Evolutionary conservation across 92 coral and sea anemone genomes (phyloP), one percentile per base, ranked within the genome.

Genomic region (Phenganax stokvisi): DNA sequence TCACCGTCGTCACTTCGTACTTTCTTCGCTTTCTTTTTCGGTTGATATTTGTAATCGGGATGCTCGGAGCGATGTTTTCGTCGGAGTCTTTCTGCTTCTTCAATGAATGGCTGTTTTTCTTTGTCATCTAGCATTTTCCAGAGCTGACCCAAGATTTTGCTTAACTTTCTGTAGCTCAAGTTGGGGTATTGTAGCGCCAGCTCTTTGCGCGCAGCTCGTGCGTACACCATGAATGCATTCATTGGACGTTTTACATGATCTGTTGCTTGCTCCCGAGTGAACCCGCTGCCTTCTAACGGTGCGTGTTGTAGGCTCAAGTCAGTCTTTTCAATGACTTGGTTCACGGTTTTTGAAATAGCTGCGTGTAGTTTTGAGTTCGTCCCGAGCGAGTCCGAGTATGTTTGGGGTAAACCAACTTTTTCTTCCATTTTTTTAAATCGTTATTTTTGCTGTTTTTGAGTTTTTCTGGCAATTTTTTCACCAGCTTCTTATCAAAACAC

Each of bases 181-280:
- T 96, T 97, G 5, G 99, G 99, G 65, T 96, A 96, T 76, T 96
- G 97, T 71, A 90, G 90, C 4, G 99, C 97, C 63, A 96, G 91
- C 74, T 96, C 91, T 60, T 97, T 87, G 57, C 99, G 76, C 53
- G 99, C 99, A 52, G 97, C 99, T 69, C 91, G 99, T 15, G 99
- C 99, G 92, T 97, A 96, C 13, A 96, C 99, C 99, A 96, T 96
- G 86, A 96, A 96, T 6, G 99, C 99, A 62, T 96, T 96, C 99
- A 96, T 96, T 0, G 99, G 99, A 64, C 99, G 84, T 80, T 96
- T 96, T 12, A 96, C 99, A 76, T 96, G 99, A 58, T 97, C 91
- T 59, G 89, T 90, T 20, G 89, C 92, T 69, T 88, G 88, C 20
- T 79, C 83, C n/a, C 51, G 67, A 74, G 89, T 89, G 68, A 89